Evolutionary conservation across 2,888 invertebrate genomes (phyloP), one percentile per base, ranked within the genome.

Genomic region (Trisateles emortualis): DNA sequence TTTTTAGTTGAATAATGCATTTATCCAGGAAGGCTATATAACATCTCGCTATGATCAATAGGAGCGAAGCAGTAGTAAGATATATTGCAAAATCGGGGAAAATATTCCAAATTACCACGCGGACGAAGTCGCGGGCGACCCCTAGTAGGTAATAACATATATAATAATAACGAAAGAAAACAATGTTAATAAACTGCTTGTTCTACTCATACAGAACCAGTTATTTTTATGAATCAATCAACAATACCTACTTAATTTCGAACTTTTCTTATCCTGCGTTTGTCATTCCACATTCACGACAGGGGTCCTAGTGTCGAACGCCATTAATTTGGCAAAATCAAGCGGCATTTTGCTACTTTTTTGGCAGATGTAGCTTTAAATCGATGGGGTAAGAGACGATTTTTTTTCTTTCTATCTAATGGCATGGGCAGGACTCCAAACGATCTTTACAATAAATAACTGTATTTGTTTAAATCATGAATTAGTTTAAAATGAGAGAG

Each of bases 241-340:
- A n/a, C n/a, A n/a, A n/a, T n/a, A n/a, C n/a, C n/a, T n/a, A 11
- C 17, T 3, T 24, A 14, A 4, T 29, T 9, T 13, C 13, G 13
- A 3, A 29, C 11, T 8, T 6, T 14, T 41, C 65, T 16, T 54
- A 63, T 70, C 69, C 66, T 36, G 0, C 14, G 8, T 54, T 49
- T 33, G 30, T 1, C 11, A 48, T 47, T 61, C 64, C 22, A 39
- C 19, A 56, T n/a, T 41, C 48, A n/a, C 44, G 59, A 33, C 55
- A 49, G 52, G 64, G 46, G 30, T 45, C 51, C 52, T 47, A 57
- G 56, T 55, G 54, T 49, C 57, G 61, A 60, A 58, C 41, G 64
- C 53, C 60, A 60, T 71, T 72, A 73, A 78, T 76, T 71, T 76
- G 56, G 60, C 60, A 62, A 67, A 76, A 77, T 69, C 67, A 61